These are phyloP conservation scores for Atta cephalotes DNA, from an alignment of 1,140 invertebrate genomes.

Conservation along the genomic window DNA sequence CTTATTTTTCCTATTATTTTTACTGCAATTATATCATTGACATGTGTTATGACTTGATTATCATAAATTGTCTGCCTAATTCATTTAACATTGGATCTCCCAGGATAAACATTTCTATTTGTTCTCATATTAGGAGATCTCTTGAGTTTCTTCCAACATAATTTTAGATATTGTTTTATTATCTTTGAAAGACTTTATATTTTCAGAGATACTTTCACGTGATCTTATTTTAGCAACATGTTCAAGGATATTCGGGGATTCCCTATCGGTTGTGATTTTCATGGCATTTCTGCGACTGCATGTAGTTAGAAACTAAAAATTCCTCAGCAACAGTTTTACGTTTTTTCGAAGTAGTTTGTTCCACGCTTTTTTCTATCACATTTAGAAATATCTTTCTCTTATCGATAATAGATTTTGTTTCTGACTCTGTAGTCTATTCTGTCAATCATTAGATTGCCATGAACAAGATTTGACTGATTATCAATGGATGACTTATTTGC, in stretches of 20 bases:
- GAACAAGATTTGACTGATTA: neutral
- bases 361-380: neutral
- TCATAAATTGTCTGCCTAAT: neutral
- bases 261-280: neutral
- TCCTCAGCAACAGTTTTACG: neutral
- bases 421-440: neutral
- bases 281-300: neutral
- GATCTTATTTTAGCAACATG: neutral
- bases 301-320: neutral
- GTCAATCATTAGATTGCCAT: neutral
- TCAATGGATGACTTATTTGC: neutral
- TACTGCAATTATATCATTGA: neutral
- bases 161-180: neutral
- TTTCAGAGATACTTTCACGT: neutral
- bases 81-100: constrained; percentile 1
- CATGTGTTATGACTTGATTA: neutral
- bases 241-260: constrained; percentile 22
- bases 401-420: neutral
- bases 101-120: neutral
- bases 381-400: constrained; percentile 26
- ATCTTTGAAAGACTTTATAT: neutral
- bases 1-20: neutral
- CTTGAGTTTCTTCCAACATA: neutral
- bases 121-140: neutral
- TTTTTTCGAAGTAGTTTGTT: constrained; percentile 18